Evolutionary conservation across 2,113 vertebrate genomes (phyloP).

Genomic region (Cepphus grylle): DNA sequence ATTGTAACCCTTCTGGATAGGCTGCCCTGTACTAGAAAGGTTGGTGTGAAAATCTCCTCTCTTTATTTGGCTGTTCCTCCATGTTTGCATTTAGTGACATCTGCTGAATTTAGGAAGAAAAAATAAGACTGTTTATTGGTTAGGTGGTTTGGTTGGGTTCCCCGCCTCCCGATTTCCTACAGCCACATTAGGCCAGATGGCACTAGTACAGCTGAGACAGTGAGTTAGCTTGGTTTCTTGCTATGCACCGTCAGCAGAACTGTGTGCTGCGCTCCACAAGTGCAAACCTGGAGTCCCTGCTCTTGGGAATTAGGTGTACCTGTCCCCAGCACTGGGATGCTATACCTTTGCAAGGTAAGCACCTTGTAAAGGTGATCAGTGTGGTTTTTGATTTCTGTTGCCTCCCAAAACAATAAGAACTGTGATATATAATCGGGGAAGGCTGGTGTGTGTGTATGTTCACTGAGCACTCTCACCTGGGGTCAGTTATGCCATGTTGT

Average conservation of each 20-base stretch:
- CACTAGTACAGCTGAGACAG: rapidly evolving
- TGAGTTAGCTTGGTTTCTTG: background rate
- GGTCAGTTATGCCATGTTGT: background rate
- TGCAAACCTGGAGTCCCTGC: background rate
- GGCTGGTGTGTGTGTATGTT: background rate
- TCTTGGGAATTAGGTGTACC: background rate
- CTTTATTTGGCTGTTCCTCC: background rate
- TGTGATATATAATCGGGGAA: background rate
- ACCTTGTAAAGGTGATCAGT: background rate
- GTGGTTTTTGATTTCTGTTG: background rate
- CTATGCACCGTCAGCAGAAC: background rate
- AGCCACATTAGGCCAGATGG: background rate
- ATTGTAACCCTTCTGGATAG: background rate
- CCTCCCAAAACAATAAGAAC: background rate
- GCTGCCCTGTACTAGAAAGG: background rate
- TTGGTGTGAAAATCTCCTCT: background rate
- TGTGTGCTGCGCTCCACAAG: rapidly evolving
- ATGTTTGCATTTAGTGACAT: background rate
- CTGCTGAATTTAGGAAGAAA: background rate
- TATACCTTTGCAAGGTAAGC: rapidly evolving
- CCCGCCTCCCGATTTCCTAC: background rate
- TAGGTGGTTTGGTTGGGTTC: background rate
- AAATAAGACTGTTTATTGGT: background rate
- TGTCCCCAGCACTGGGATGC: background rate
- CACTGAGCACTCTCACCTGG: background rate